Conservation (phyloP, 2,113 vertebrate genomes). For the Neodon shergylaensis region DNA sequence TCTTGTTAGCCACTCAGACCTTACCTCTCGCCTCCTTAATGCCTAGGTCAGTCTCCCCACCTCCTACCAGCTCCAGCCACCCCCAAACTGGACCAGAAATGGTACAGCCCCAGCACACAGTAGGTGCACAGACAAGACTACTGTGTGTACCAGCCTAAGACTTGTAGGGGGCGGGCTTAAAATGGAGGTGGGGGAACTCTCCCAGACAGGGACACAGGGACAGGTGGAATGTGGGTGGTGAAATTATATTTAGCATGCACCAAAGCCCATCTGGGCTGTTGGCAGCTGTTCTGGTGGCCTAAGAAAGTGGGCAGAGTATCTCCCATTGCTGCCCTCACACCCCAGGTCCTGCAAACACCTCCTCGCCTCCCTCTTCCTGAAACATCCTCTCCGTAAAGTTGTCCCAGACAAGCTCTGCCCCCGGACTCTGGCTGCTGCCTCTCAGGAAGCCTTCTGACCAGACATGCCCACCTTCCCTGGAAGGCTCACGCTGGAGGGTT, state of each 20-base stretch:
- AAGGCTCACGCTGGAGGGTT: neutral
- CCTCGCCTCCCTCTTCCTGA: neutral
- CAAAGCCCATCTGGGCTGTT: slow-evolving; percentile 58
- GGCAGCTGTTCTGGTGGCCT: slow-evolving; percentile 12
- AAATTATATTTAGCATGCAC: slow-evolving; percentile 60
- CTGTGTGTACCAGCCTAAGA: neutral
- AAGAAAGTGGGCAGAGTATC: neutral
- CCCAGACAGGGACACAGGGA: slow-evolving; percentile 17
- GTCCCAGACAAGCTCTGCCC: neutral
- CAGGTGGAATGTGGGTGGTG: slow-evolving; percentile 67
- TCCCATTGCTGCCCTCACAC: slow-evolving; percentile 23
- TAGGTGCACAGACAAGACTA: slow-evolving; percentile 8
- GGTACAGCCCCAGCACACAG: slow-evolving; percentile 1
- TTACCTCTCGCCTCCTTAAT: slow-evolving; percentile 37
- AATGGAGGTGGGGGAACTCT: neutral
- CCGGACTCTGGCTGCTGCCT: neutral
- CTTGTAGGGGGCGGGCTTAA: neutral
- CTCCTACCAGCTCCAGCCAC: neutral
- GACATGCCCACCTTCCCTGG: neutral
- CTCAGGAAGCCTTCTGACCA: slow-evolving; percentile 27
- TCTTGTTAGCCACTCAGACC: neutral
- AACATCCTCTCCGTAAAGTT: neutral
- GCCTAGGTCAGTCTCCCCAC: neutral
- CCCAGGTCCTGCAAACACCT: neutral
- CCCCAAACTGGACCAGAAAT: neutral